A percentile compares a stretch with the other conserved stretches of the same genome.
Evolutionary conservation across 2,113 vertebrate species (phyloP).

Genomic region (Poeciliopsis retropinna): DNA sequence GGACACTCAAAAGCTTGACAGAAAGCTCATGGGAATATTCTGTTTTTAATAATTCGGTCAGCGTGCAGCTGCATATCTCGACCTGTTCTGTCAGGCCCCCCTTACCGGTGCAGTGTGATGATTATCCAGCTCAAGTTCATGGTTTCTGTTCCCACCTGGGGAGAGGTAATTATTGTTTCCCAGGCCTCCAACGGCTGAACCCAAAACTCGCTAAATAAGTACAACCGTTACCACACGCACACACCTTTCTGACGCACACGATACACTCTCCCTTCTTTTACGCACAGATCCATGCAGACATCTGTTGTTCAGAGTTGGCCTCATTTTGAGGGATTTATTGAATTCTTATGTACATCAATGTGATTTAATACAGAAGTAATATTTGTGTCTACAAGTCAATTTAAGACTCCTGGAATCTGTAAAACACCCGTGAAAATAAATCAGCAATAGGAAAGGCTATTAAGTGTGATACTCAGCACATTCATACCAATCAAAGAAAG

Average conservation of each 20-base stretch:
- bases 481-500: constrained; percentile 25
- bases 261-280: not conserved
- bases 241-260: not conserved
- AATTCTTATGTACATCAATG: constrained; percentile 72
- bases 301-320: constrained; percentile 30
- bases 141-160: constrained; percentile 46
- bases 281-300: constrained; percentile 8
- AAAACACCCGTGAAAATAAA: constrained; percentile 50
- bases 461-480: constrained; percentile 29
- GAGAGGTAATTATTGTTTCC: constrained; percentile 56
- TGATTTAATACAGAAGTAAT: constrained; percentile 69
- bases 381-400: constrained; percentile 47
- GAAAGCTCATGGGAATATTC: not conserved
- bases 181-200: constrained; percentile 19
- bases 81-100: constrained; percentile 39
- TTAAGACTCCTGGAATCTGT: constrained; percentile 63
- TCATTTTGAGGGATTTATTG: constrained; percentile 79
- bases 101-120: constrained; percentile 27
- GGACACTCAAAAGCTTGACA: not conserved
- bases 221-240: constrained; percentile 1
- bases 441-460: constrained; percentile 56
- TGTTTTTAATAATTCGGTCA: not conserved
- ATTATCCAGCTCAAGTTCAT: constrained; percentile 47
- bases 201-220: constrained; percentile 32
- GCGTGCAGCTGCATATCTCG: constrained; percentile 37